These are phyloP conservation scores for Tauraco hartlaubi DNA, from an alignment of 2,797 vertebrate species.

Conservation along the genomic window DNA sequence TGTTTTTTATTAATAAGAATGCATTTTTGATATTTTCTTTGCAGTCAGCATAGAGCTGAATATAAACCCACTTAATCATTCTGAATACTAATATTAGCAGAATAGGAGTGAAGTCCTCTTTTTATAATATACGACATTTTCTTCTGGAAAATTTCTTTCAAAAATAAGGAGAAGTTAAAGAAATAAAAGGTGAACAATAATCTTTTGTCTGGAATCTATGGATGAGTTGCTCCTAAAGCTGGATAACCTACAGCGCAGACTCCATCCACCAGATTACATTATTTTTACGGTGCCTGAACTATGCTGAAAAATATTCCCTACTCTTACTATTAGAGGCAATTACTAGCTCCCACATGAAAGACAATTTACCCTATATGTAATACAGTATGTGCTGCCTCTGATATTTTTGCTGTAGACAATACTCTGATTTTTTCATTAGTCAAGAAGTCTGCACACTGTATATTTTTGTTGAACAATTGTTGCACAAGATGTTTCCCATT, in stretches of 20 bases:
- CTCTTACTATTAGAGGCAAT: not conserved
- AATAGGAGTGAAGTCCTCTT: not conserved
- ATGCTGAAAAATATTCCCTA: not conserved
- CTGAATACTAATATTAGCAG: not conserved
- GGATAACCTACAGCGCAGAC: not conserved
- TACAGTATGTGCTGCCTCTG: not conserved
- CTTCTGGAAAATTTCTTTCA: not conserved
- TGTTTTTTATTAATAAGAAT: constrained; percentile 23
- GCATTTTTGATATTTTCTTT: constrained; percentile 8
- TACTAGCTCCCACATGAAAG: not conserved
- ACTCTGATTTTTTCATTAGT: not conserved
- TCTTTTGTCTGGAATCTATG: not conserved
- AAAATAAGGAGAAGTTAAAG: not conserved
- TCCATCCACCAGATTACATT: not conserved
- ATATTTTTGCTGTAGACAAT: not conserved
- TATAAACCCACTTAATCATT: not conserved
- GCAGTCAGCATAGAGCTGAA: not conserved
- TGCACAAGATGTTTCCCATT: not conserved
- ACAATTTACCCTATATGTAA: not conserved
- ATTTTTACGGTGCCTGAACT: not conserved
- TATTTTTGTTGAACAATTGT: not conserved
- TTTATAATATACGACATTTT: not conserved
- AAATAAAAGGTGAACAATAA: not conserved
- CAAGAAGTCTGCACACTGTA: not conserved
- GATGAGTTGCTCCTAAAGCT: not conserved